Percentiles rank a stretch among this genome's conserved stretches.
Evolutionary conservation across 2,888 invertebrate species (phyloP).

Genomic region (Escarpia spicata): DNA sequence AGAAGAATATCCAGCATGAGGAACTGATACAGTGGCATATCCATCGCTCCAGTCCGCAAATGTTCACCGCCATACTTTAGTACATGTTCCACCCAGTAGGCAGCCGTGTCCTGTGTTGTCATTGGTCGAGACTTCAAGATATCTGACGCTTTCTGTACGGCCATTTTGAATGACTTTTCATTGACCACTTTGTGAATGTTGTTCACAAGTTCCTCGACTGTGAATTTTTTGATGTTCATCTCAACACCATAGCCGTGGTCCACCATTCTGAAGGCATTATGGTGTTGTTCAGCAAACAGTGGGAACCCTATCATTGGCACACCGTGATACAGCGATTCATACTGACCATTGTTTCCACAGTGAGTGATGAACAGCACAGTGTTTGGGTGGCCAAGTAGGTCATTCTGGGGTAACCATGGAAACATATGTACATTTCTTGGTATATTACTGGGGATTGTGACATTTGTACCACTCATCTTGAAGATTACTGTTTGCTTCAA

Average conservation of each 20-base stretch:
- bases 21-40: conserved; percentile 45
- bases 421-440: neutral
- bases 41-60: conserved; percentile 40
- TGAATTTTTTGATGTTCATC: conserved; percentile 39
- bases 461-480: conserved; percentile 4
- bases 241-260: conserved; percentile 41
- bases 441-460: too few species aligned
- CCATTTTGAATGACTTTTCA: conserved; percentile 36
- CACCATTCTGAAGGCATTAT: conserved; percentile 22
- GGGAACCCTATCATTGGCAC: conserved; percentile 35
- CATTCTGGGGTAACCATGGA: conserved; percentile 29
- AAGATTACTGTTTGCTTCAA: conserved; percentile 34
- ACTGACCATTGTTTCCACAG: conserved; percentile 19
- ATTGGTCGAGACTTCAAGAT: conserved; percentile 37
- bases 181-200: conserved; percentile 37
- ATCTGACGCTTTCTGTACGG: conserved; percentile 37
- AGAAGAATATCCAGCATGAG: conserved; percentile 39
- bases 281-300: conserved; percentile 26
- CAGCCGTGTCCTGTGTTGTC: conserved; percentile 43
- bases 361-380: too few species aligned
- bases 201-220: conserved; percentile 35
- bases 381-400: neutral
- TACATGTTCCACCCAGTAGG: conserved; percentile 50
- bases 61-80: conserved; percentile 47
- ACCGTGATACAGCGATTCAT: conserved; percentile 31